Percentiles rank a stretch among this genome's conserved stretches.
These are phyloP conservation scores for Ennomos quercinarius DNA, from an alignment of 2,888 invertebrate genomes.

Conservation along the genomic window DNA sequence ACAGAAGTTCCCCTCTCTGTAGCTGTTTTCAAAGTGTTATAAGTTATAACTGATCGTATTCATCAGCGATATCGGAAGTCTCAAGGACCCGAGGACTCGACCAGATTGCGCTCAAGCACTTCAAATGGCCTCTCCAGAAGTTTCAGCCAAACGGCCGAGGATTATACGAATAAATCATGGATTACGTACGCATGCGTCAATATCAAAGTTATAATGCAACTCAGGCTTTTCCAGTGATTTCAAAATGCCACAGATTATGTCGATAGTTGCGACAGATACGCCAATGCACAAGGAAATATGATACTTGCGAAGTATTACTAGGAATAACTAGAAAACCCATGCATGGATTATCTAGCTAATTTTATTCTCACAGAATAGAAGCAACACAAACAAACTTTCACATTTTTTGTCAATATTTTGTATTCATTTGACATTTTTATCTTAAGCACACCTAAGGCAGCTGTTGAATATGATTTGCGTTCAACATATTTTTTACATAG, in stretches of 20 bases:
- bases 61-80: conserved; percentile 21
- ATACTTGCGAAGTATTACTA: too few relatives aligned
- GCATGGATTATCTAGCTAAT: too few relatives aligned
- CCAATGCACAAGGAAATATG: background rate
- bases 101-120: conserved; percentile 22
- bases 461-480: too few relatives aligned
- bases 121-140: conserved; percentile 22
- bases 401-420: background rate
- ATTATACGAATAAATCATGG: conserved; percentile 50
- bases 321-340: too few relatives aligned
- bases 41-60: conserved; percentile 18
- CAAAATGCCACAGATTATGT: conserved; percentile 44
- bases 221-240: conserved; percentile 51
- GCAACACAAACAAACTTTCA: background rate
- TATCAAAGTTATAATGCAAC: conserved; percentile 60
- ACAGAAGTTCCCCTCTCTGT: conserved; percentile 3
- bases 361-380: too few relatives aligned
- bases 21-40: conserved; percentile 16
- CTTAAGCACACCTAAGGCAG: too few relatives aligned
- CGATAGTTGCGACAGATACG: conserved; percentile 8
- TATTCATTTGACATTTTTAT: background rate
- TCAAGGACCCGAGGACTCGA: conserved; percentile 10
- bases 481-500: too few relatives aligned
- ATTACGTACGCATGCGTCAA: conserved; percentile 53
- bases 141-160: conserved; percentile 33